phyloP scores from a whole-genome alignment of 2,888 invertebrate genomes.

The Stenotaenia linearis region DNA sequence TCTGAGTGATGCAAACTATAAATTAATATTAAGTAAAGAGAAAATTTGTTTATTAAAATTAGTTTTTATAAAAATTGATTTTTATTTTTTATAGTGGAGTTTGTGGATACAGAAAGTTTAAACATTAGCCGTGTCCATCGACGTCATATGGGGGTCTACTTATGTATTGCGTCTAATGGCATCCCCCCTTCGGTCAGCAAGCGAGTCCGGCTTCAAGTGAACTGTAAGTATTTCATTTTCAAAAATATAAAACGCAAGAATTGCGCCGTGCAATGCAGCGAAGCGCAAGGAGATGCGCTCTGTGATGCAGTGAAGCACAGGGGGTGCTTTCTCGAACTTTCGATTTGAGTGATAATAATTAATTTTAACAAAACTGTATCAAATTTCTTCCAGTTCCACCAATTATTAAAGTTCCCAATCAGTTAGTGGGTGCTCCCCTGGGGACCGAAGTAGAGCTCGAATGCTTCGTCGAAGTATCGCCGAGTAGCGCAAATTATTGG shows the following conservation, averaged over 20 bases:
- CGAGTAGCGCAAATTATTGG: conserved; percentile 88
- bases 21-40: neutral
- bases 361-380: no score
- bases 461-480: conserved; percentile 88
- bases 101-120: conserved; percentile 38
- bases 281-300: neutral
- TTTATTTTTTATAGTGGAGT: neutral
- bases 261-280: neutral
- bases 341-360: no score
- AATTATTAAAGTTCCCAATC: conserved; percentile 88
- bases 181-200: conserved; percentile 45
- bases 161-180: conserved; percentile 46
- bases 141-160: conserved; percentile 40
- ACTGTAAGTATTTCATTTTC: conserved; percentile 40
- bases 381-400: conserved; percentile 70
- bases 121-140: conserved; percentile 39
- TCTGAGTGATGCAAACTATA: neutral
- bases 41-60: neutral
- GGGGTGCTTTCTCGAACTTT: neutral
- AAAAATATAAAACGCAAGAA: neutral
- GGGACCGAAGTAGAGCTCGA: conserved; percentile 87
- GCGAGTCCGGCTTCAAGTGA: conserved; percentile 43
- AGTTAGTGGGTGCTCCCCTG: conserved; percentile 82
- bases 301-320: neutral
- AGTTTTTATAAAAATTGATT: neutral